Evolutionary conservation across 2,888 invertebrate genomes (phyloP).

Genomic region (Zaprionus bogoriensis): DNA sequence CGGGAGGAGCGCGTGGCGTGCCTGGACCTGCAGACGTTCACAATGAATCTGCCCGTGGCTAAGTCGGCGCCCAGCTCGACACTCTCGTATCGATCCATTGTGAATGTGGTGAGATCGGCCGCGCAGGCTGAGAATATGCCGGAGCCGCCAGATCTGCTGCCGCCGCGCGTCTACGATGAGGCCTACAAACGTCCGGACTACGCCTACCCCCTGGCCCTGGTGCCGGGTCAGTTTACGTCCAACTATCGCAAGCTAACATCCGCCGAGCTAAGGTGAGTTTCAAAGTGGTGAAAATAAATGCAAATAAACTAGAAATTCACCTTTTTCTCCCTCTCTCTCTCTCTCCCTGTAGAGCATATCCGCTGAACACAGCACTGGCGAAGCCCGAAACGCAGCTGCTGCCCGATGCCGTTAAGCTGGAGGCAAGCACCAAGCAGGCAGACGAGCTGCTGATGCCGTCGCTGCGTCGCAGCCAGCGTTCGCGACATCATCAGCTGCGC

Average conservation of each 20-base stretch:
- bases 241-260: slow-evolving; percentile 91
- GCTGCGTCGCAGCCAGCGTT: slow-evolving; percentile 46
- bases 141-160: slow-evolving; percentile 61
- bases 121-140: slow-evolving; percentile 63
- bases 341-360: slow-evolving; percentile 93
- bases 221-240: slow-evolving; percentile 98
- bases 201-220: slow-evolving; percentile 94
- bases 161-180: slow-evolving; percentile 48
- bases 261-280: slow-evolving; percentile 88
- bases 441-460: not conserved
- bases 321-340: too few species aligned
- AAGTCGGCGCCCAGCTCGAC: slow-evolving; percentile 82
- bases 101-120: slow-evolving; percentile 57
- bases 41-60: slow-evolving; percentile 90
- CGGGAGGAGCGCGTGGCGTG: slow-evolving; percentile 91
- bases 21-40: slow-evolving; percentile 95
- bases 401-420: slow-evolving; percentile 14
- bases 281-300: not conserved
- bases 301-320: not conserved
- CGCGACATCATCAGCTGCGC: slow-evolving; percentile 40
- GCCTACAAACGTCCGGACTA: slow-evolving; percentile 81
- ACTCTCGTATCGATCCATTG: slow-evolving; percentile 70
- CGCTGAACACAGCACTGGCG: slow-evolving; percentile 92
- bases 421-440: not conserved
- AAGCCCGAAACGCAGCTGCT: slow-evolving; percentile 12